Evolutionary conservation across 2,113 vertebrate genomes (phyloP).

Genomic region (Bujurquina vittata): DNA sequence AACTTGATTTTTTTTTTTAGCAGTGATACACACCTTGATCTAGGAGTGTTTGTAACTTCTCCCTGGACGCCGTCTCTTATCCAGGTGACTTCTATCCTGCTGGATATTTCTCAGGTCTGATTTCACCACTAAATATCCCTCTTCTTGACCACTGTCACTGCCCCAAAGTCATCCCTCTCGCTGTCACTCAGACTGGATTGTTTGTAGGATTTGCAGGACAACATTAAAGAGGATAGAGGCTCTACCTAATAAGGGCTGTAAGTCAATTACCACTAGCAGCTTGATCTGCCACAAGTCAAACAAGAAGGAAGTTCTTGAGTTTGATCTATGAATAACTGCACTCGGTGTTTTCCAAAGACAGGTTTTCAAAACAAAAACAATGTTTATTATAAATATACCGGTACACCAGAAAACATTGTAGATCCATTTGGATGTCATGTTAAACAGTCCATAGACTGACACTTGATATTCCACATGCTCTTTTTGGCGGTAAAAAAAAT

Average conservation of each 20-base stretch:
- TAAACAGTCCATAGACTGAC: not conserved
- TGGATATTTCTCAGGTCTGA: not conserved
- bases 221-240: slow-evolving; percentile 61
- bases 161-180: not conserved
- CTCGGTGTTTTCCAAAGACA: not conserved
- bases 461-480: not conserved
- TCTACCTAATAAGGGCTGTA: slow-evolving; percentile 37
- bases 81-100: not conserved
- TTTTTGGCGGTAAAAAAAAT: not conserved
- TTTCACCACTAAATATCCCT: not conserved
- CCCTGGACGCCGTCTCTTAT: not conserved
- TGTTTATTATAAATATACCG: slow-evolving; percentile 36
- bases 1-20: no score
- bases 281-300: slow-evolving; percentile 14
- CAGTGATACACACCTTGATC: not conserved
- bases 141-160: not conserved
- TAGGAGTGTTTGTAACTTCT: not conserved
- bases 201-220: slow-evolving; percentile 67
- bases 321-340: not conserved
- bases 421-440: not conserved
- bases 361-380: not conserved
- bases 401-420: not conserved
- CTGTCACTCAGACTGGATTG: not conserved
- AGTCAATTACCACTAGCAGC: slow-evolving; percentile 50
- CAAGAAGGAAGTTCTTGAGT: not conserved